Conservation (phyloP, 1,140 invertebrate species). For the Monomorium pharaonis region DNA sequence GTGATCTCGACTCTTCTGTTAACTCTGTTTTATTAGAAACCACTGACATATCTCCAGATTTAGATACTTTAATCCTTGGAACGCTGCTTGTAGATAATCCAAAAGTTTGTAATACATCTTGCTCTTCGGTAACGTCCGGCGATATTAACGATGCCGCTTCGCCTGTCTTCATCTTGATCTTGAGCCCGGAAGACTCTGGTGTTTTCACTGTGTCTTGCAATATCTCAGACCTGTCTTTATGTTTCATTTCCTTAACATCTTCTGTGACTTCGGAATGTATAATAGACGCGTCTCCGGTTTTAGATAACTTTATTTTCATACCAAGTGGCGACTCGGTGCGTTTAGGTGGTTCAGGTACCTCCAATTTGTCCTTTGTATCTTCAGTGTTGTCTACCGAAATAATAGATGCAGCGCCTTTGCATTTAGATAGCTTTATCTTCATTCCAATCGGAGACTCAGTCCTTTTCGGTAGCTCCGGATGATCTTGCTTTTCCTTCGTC, state of each 20-base stretch:
- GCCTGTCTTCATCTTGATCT: constrained; percentile 55
- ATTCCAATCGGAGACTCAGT: constrained; percentile 80
- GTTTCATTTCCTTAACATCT: constrained; percentile 62
- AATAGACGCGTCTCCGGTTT: constrained; percentile 75
- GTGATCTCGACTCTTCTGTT: constrained; percentile 51
- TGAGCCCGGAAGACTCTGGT: constrained; percentile 32
- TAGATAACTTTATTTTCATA: constrained; percentile 77
- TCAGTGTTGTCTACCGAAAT: constrained; percentile 70
- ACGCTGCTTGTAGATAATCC: constrained; percentile 57
- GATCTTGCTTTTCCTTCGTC: constrained; percentile 70
- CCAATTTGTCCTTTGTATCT: constrained; percentile 74
- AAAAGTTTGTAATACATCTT: constrained; percentile 2
- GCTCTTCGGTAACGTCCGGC: constrained; percentile 33
- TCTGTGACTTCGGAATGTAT: constrained; percentile 70
- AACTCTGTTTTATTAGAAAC: constrained; percentile 58
- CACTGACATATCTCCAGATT: constrained; percentile 61
- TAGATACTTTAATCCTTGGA: constrained; percentile 67
- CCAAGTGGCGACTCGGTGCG: constrained; percentile 75
- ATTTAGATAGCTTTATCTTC: constrained; percentile 81
- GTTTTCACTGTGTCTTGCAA: constrained; percentile 33
- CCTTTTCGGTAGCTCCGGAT: constrained; percentile 71
- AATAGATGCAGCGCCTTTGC: constrained; percentile 76
- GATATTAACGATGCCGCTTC: constrained; percentile 31
- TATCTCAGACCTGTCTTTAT: constrained; percentile 65
- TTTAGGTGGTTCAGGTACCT: constrained; percentile 72